These are phyloP conservation scores for Bugulina stolonifera DNA, from an alignment of 2,888 invertebrate genomes.

Conservation along the genomic window DNA sequence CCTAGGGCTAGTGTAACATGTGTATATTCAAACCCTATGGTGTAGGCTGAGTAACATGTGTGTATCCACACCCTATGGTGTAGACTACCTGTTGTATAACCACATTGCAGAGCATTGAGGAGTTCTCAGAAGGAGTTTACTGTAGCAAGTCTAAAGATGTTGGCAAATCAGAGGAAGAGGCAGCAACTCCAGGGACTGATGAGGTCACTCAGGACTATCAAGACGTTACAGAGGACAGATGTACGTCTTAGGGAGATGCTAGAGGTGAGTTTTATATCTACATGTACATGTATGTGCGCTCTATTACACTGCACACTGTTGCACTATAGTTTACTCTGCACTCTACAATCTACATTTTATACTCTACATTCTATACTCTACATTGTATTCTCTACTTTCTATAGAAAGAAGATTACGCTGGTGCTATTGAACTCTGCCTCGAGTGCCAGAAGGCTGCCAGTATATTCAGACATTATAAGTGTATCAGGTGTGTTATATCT, in stretches of 20 bases:
- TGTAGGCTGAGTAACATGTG: too few species aligned
- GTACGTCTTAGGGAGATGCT: constrained; percentile 74
- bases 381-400: background rate
- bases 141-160: constrained; percentile 75
- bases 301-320: too few species aligned
- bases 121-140: constrained; percentile 76
- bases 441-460: constrained; percentile 80
- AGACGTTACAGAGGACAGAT: constrained; percentile 78
- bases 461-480: constrained; percentile 79
- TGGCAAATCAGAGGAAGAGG: constrained; percentile 83
- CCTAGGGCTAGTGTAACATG: too few species aligned
- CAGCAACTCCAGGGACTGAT: constrained; percentile 75
- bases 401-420: constrained; percentile 74
- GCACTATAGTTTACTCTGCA: too few species aligned
- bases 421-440: constrained; percentile 80
- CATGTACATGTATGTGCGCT: too few species aligned
- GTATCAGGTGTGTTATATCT: too few species aligned
- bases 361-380: too few species aligned
- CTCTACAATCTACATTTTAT: too few species aligned
- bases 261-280: too few species aligned
- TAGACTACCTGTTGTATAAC: too few species aligned
- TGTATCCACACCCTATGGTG: too few species aligned
- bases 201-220: constrained; percentile 71
- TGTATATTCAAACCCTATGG: too few species aligned
- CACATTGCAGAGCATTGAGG: constrained; percentile 58